phyloP scores from a whole-genome alignment of 2,888 invertebrate genomes.

The Sisyra terminalis region DNA sequence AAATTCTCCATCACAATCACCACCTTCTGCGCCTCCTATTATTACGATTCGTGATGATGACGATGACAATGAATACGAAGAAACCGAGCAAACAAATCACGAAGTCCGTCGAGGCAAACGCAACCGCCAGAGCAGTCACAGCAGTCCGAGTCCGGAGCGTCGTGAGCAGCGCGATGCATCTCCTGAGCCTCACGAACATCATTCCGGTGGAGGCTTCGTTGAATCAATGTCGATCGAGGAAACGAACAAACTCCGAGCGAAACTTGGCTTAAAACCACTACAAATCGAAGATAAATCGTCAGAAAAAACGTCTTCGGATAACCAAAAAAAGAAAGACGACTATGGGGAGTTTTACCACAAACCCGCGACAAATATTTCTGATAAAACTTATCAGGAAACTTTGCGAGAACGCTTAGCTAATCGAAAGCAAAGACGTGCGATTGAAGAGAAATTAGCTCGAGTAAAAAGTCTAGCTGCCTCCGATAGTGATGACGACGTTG shows the following conservation, averaged over 20 bases:
- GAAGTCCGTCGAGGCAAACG: neutral
- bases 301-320: constrained; percentile 21
- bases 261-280: constrained; percentile 85
- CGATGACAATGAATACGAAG: too few species aligned
- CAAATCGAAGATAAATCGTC: constrained; percentile 36
- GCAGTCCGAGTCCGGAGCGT: constrained; percentile 7
- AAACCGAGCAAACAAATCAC: too few species aligned
- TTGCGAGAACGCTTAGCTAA: constrained; percentile 62
- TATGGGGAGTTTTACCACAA: constrained; percentile 75
- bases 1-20: too few species aligned
- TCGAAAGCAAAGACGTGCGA: constrained; percentile 60
- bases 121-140: constrained; percentile 7
- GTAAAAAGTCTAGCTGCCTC: constrained; percentile 49
- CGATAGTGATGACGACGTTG: constrained; percentile 58
- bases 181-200: neutral
- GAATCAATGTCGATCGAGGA: constrained; percentile 62
- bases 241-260: constrained; percentile 78
- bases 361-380: constrained; percentile 58
- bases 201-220: constrained; percentile 23
- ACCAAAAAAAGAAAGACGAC: constrained; percentile 32
- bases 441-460: constrained; percentile 48
- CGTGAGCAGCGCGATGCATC: neutral
- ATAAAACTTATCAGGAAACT: constrained; percentile 63
- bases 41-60: too few species aligned
- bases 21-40: too few species aligned